These are phyloP conservation scores for Zaprionus lineosus DNA, from an alignment of 2,888 invertebrate species.

Conservation along the genomic window DNA sequence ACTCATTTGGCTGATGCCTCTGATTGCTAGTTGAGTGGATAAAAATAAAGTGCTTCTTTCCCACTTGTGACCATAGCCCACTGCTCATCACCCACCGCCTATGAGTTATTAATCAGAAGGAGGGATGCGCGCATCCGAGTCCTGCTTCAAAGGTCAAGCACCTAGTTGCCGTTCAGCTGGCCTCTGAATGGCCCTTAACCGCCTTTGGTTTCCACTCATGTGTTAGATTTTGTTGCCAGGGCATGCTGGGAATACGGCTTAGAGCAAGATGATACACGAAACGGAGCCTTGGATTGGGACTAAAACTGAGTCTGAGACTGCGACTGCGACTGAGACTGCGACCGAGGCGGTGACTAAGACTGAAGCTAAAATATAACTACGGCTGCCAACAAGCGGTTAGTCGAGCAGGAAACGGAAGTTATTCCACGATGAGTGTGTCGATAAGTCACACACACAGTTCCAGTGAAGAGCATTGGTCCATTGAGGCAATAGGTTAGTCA, in stretches of 20 bases:
- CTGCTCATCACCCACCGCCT: no score
- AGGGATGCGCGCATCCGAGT: conserved; percentile 10
- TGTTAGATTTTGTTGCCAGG: conserved; percentile 23
- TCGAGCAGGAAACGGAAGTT: conserved; percentile 68
- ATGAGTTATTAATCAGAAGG: conserved; percentile 6
- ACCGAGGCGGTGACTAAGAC: not conserved
- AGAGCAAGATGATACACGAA: no score
- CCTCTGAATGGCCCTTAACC: conserved; percentile 50
- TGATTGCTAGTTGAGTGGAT: conserved; percentile 39
- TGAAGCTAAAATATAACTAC: not conserved
- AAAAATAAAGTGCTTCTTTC: conserved; percentile 12
- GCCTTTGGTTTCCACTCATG: conserved; percentile 32
- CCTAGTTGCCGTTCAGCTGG: conserved; percentile 44
- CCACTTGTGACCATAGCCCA: not conserved
- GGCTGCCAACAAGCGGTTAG: conserved; percentile 8
- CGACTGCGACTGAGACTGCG: not conserved
- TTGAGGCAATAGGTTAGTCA: conserved; percentile 54
- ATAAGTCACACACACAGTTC: conserved; percentile 68
- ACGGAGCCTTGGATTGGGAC: not conserved
- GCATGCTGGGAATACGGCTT: not conserved
- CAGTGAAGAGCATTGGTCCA: conserved; percentile 46
- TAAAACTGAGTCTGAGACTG: not conserved
- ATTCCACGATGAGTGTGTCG: conserved; percentile 66
- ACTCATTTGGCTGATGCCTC: conserved; percentile 52
- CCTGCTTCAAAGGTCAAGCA: conserved; percentile 73